These are phyloP conservation scores for Notospermus geniculatus DNA, from an alignment of 1,140 invertebrate genomes.

Conservation along the genomic window DNA sequence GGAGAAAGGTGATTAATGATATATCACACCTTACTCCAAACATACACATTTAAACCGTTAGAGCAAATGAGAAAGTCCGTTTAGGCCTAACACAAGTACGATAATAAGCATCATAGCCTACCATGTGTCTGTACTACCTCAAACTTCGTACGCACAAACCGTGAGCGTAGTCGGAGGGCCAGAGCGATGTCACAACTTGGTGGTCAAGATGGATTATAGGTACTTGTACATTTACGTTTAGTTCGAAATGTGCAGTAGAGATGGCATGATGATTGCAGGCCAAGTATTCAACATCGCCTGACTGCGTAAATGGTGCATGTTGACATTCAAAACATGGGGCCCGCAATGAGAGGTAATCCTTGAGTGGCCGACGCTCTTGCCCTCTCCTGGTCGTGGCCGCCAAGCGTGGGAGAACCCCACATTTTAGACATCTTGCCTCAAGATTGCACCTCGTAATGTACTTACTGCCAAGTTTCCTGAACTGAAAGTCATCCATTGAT, in stretches of 20 bases:
- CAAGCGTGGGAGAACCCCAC: neutral
- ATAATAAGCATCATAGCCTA: no score
- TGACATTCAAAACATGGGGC: neutral
- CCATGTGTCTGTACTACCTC: no score
- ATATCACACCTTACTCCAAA: no score
- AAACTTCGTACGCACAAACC: no score
- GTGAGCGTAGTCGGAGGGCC: no score
- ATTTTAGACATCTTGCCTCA: neutral
- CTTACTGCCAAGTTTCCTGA: conserved; percentile 58
- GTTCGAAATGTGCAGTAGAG: neutral
- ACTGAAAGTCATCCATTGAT: conserved; percentile 56
- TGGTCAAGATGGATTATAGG: no score
- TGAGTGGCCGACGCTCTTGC: neutral
- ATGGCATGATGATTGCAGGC: neutral
- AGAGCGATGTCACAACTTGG: no score
- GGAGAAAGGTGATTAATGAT: no score
- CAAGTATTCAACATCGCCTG: neutral
- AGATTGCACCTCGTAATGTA: conserved; percentile 5
- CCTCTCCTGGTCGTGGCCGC: neutral
- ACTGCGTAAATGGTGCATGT: neutral
- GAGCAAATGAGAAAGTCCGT: no score
- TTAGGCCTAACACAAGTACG: no score
- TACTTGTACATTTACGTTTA: no score
- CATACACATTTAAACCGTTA: no score
- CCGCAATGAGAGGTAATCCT: neutral